These are phyloP conservation scores for Capreolus pygargus DNA, from an alignment of 2,113 vertebrate genomes.

Conservation along the genomic window DNA sequence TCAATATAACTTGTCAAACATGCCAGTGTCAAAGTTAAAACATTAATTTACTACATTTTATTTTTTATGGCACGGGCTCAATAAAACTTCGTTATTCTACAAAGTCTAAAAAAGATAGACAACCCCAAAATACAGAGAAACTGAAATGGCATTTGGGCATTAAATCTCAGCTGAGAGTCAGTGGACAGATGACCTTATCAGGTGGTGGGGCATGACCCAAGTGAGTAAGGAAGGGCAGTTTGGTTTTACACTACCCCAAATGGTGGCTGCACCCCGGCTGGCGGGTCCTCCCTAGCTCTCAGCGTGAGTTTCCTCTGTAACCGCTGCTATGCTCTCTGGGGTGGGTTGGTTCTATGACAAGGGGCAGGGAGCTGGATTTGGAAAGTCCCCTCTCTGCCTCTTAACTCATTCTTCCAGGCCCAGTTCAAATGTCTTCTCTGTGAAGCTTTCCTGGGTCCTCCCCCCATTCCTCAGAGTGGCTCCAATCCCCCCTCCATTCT, in stretches of 20 bases:
- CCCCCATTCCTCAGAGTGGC: neutral
- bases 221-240: neutral
- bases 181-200: neutral
- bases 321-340: neutral
- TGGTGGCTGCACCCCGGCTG: neutral
- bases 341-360: neutral
- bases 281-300: neutral
- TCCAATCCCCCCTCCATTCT: neutral
- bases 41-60: neutral
- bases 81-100: neutral
- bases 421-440: slow-evolving; percentile 43
- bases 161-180: neutral
- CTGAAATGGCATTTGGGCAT: neutral
- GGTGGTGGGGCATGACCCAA: neutral
- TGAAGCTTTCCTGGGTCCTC: neutral
- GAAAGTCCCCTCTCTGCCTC: neutral
- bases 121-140: neutral
- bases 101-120: neutral
- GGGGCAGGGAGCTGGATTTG: neutral
- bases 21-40: neutral
- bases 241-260: neutral
- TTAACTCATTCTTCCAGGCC: neutral
- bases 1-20: neutral
- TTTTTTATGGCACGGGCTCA: neutral
- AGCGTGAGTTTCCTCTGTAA: neutral